Conservation (phyloP, 37 sponge, comb jelly and placozoan species). For the Bolinopsis microptera region DNA sequence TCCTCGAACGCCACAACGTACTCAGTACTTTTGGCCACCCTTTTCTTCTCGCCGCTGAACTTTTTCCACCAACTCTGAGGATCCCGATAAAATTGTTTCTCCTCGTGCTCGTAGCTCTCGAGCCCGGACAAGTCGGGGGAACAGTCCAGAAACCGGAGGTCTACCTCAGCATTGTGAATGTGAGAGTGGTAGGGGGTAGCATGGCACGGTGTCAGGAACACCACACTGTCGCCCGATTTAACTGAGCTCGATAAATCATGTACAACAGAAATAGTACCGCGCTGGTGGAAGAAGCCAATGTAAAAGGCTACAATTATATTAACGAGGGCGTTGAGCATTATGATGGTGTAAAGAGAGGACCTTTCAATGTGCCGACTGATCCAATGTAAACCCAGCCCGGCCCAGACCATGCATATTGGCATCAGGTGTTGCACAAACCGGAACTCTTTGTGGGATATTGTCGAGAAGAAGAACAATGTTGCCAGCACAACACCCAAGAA, state of each 20-base stretch:
- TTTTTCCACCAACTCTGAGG: background rate
- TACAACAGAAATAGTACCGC: constrained; percentile 26
- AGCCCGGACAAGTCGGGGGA: background rate
- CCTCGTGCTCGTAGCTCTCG: background rate
- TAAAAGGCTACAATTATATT: background rate
- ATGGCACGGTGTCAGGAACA: constrained; percentile 27
- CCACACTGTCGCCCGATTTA: background rate
- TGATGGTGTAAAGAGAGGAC: background rate
- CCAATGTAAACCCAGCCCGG: constrained; percentile 19
- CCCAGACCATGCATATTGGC: constrained; percentile 30
- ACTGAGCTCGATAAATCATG: background rate
- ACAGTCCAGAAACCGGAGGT: constrained; percentile 32
- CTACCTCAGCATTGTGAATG: background rate
- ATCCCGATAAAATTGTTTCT: constrained; percentile 4
- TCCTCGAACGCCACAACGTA: constrained; percentile 9
- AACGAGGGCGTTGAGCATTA: constrained; percentile 7
- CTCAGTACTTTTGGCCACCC: background rate
- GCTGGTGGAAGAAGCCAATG: constrained; percentile 36
- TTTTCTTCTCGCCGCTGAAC: background rate
- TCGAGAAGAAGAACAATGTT: constrained; percentile 8
- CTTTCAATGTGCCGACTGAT: background rate
- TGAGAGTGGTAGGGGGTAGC: constrained; percentile 48
- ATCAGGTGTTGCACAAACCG: constrained; percentile 15
- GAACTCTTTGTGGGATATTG: constrained; percentile 26
- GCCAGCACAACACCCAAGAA: background rate